Evolutionary conservation across 2,888 invertebrate genomes (phyloP), one percentile per base, ranked within the genome.

Genomic region (Merodon equestris): DNA sequence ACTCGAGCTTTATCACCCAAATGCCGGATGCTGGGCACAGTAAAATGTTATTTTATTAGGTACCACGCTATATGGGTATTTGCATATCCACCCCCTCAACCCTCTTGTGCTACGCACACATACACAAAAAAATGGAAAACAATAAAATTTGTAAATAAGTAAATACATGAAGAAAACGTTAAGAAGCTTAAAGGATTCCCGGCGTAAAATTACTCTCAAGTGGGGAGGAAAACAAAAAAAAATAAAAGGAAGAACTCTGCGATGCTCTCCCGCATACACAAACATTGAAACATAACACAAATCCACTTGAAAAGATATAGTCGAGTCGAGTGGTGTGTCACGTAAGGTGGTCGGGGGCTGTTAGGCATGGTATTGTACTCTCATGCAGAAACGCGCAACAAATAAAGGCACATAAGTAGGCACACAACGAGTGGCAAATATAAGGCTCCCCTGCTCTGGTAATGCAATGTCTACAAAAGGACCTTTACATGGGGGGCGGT

Each of bases 91-190:
- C 53, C 58, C 44, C 58, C 14, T 40, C 40, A 12, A 51, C 45
- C n/a, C n/a, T 10, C 2, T 40, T 36, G 7, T 36, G 5, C 36
- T 40, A 45, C 36, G 60, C 17, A 9, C 45, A 57, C 34, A 60
- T 44, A 56, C 44, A 45, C 3, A 27, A 12, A 51, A n/a, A 10
- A 40, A 51, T 14, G 45, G 34, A 48, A 63, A 74, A 79, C 79
- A 79, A 79, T 79, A 79, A 79, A 79, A 79, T 79, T 79, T 79
- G 74, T 79, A 79, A 79, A 79, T 79, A 79, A 79, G 79, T 79
- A 79, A 79, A 79, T 73, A 79, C 74, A 79, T 58, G 68, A 48
- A 54, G 60, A 68, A 17, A 66, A 71, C 66, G 64, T 71, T 81
- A 81, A 81, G 75, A 81, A 81, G 81, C 81, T 81, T 81, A 81